Percentiles rank a stretch among this genome's conserved stretches.
phyloP scores from a whole-genome alignment of 35 echinoderm and acorn worm genomes.

The Anneissia japonica region DNA sequence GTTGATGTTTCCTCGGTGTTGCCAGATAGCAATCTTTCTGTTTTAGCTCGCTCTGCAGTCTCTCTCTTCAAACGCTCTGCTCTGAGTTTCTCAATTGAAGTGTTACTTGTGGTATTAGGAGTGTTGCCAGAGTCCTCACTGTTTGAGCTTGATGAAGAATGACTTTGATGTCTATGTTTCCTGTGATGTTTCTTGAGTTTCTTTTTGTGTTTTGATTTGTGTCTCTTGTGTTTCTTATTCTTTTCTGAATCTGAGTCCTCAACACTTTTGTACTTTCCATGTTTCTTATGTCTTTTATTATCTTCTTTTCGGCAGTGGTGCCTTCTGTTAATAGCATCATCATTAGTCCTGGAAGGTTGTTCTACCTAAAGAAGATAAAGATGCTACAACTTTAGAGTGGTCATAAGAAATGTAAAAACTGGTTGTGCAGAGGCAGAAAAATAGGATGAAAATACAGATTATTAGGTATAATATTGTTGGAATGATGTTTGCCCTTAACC shows the following conservation, averaged over 20 bases:
- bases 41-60: constrained; percentile 32
- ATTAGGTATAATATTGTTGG: too few relatives aligned
- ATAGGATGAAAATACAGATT: too few relatives aligned
- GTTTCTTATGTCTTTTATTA: constrained; percentile 9
- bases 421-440: too few relatives aligned
- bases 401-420: too few relatives aligned
- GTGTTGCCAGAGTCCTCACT: background rate
- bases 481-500: too few relatives aligned
- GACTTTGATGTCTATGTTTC: constrained; percentile 8
- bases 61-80: constrained; percentile 82
- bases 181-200: constrained; percentile 29
- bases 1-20: background rate
- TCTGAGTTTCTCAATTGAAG: constrained; percentile 55
- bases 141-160: background rate
- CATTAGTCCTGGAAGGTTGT: background rate
- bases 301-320: constrained; percentile 22
- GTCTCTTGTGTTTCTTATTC: constrained; percentile 9
- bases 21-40: constrained; percentile 61
- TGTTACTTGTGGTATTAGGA: background rate
- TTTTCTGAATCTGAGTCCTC: constrained; percentile 7
- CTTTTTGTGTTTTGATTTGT: constrained; percentile 28
- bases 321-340: constrained; percentile 18
- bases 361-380: background rate
- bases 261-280: background rate
- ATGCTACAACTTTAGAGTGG: too few relatives aligned